A percentile compares a stretch with the other conserved stretches of the same genome.
phyloP scores from a whole-genome alignment of 2,113 vertebrate species.

The Etheostoma cragini region DNA sequence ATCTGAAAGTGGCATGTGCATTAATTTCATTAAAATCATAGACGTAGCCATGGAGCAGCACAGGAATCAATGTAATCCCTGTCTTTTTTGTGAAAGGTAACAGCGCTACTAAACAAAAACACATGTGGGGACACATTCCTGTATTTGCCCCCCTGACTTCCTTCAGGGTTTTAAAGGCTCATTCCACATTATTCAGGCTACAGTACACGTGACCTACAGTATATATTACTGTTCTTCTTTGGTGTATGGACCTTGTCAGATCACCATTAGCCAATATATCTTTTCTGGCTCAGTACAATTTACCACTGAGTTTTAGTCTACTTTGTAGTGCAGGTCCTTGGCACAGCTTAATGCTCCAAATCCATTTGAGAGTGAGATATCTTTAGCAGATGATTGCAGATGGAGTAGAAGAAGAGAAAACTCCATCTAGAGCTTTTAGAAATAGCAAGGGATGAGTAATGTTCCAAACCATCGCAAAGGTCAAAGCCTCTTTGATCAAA shows the following conservation, averaged over 20 bases:
- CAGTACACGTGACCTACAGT: conserved; percentile 1
- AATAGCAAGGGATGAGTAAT: conserved; percentile 52
- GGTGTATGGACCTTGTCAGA: conserved; percentile 21
- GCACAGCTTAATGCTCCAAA: conserved; percentile 19
- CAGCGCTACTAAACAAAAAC: conserved; percentile 56
- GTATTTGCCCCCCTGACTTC: conserved; percentile 12
- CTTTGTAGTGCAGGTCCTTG: neutral
- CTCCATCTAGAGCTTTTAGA: conserved; percentile 39
- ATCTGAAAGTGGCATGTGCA: conserved; percentile 4
- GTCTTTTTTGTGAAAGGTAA: conserved; percentile 26
- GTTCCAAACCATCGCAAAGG: conserved; percentile 68
- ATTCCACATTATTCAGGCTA: neutral
- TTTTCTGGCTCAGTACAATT: conserved; percentile 20
- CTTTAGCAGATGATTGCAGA: conserved; percentile 56
- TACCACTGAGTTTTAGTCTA: conserved; percentile 7
- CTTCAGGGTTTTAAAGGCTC: conserved; percentile 25
- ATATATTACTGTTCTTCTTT: neutral
- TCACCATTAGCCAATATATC: conserved; percentile 1
- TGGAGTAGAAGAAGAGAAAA: conserved; percentile 19
- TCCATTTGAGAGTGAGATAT: conserved; percentile 35
- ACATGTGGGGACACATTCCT: conserved; percentile 50
- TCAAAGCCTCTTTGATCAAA: conserved; percentile 65
- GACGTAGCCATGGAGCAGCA: neutral
- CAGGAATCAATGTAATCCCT: conserved; percentile 19
- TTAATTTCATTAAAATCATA: conserved; percentile 9